These are phyloP conservation scores for Iguana delicatissima DNA, from an alignment of 2,797 vertebrate genomes.

Conservation along the genomic window DNA sequence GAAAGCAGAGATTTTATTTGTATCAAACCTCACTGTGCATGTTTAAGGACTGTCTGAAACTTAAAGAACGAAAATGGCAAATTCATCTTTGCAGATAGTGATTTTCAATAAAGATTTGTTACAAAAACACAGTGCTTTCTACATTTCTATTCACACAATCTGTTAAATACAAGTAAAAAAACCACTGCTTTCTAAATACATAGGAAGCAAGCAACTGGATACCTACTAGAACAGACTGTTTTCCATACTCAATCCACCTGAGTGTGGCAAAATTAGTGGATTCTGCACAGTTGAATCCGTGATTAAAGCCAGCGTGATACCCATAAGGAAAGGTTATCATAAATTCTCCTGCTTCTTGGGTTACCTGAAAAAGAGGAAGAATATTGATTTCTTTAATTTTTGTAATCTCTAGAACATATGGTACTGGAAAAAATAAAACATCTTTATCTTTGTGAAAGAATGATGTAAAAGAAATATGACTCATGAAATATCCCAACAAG, in stretches of 20 bases:
- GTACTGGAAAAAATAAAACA: neutral
- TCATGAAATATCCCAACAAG: neutral
- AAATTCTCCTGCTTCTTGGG: conserved; percentile 96
- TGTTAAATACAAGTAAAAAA: neutral
- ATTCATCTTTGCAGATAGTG: neutral
- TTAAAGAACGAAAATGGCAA: neutral
- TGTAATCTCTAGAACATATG: neutral
- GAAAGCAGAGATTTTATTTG: neutral
- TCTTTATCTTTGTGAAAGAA: neutral
- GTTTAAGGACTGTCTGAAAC: neutral
- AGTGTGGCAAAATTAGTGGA: conserved; percentile 97
- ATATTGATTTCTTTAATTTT: neutral
- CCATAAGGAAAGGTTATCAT: conserved; percentile 96
- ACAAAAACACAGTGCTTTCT: neutral
- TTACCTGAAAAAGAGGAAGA: conserved; percentile 83
- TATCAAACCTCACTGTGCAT: neutral
- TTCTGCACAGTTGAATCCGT: conserved; percentile 98
- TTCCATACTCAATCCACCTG: conserved; percentile 98
- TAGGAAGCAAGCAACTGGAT: neutral
- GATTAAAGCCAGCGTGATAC: conserved; percentile 98
- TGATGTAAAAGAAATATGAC: neutral
- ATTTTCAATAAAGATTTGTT: neutral
- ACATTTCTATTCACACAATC: neutral
- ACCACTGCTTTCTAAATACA: neutral
- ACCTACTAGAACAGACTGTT: conserved; percentile 92